Conservation (phyloP, 2,797 vertebrate genomes). For the Chloroceryle inda region DNA sequence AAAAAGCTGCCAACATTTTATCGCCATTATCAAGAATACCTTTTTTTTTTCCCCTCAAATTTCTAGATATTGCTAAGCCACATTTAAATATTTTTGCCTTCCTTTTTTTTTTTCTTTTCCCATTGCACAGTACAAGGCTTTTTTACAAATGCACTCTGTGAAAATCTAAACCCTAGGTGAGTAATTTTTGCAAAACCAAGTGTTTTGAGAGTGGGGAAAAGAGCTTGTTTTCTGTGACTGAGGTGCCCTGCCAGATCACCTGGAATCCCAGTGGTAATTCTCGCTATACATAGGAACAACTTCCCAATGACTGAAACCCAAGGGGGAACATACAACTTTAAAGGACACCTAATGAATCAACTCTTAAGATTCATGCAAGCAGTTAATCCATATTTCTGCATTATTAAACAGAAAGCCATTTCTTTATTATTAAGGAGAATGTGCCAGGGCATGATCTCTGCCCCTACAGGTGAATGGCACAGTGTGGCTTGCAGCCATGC, state of each 20-base stretch:
- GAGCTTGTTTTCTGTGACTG: background rate
- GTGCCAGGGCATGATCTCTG: background rate
- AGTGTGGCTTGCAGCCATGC: too few relatives aligned
- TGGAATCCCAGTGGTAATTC: background rate
- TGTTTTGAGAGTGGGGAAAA: background rate
- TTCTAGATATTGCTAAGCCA: background rate
- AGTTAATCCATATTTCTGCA: background rate
- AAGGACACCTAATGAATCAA: background rate
- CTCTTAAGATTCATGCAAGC: background rate
- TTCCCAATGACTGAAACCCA: background rate
- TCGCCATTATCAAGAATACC: background rate
- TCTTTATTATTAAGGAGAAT: background rate
- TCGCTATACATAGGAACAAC: background rate
- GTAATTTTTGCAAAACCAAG: background rate
- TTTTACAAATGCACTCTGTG: background rate
- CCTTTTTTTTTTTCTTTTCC: background rate
- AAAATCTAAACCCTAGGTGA: background rate
- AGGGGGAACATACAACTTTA: background rate
- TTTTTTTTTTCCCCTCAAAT: background rate
- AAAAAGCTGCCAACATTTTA: background rate
- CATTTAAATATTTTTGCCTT: background rate
- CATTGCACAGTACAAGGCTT: accelerated
- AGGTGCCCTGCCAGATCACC: background rate
- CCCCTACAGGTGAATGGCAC: accelerated
- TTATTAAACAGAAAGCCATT: background rate